Percentiles rank a stretch among this genome's conserved stretches.
Conservation (phyloP, 2,888 invertebrate genomes). For the Andrena bicolor region DNA sequence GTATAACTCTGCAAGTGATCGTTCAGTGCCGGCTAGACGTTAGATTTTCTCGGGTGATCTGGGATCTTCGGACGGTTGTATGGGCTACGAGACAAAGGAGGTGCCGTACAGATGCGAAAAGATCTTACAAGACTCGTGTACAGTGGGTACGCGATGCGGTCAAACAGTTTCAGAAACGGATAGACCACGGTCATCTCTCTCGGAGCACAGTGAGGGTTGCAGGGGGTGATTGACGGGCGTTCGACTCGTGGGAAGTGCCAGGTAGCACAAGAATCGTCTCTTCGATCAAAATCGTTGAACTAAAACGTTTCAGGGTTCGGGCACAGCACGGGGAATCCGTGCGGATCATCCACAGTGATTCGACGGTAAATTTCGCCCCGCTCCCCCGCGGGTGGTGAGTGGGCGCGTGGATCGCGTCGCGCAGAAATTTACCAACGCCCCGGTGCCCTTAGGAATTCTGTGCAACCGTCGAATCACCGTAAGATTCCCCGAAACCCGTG, state of each 20-base stretch:
- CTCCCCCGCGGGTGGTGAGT: background rate
- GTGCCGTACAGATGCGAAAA: constrained; percentile 22
- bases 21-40: constrained; percentile 63
- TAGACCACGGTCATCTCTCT: background rate
- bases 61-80: constrained; percentile 41
- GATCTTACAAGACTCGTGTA: too few species aligned
- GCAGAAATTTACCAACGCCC: background rate
- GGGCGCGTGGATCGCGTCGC: background rate
- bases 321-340: background rate
- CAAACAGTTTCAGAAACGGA: background rate
- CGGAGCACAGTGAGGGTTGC: constrained; percentile 7
- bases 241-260: background rate
- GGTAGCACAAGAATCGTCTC: background rate
- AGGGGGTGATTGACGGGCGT: background rate
- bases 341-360: constrained; percentile 23
- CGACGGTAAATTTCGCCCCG: background rate
- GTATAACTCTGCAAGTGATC: constrained; percentile 87
- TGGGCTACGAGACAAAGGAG: constrained; percentile 29
- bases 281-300: too few species aligned
- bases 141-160: background rate
- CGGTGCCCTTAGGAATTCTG: background rate
- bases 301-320: background rate
- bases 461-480: constrained; percentile 38
- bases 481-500: constrained; percentile 26
- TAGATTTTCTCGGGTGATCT: constrained; percentile 39